Evolutionary conservation across 2,888 invertebrate species (phyloP).

Genomic region (Plusia festucae): DNA sequence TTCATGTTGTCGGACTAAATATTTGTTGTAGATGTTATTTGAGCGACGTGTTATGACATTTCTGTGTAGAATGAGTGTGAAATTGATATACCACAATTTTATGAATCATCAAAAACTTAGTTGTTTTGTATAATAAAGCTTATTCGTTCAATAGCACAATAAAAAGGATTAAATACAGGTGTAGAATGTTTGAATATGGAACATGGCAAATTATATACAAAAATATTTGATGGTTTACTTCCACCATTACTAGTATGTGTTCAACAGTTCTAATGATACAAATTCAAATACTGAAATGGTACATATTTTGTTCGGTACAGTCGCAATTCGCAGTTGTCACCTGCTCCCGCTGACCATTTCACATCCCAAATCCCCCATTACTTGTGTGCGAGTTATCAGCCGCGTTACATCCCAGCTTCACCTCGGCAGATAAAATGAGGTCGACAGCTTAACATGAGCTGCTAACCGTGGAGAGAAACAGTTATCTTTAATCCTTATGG

Average conservation of each 20-base stretch:
- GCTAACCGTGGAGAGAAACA: constrained; percentile 25
- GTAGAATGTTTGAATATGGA: too few species aligned
- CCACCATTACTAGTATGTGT: background rate
- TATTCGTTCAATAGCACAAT: too few species aligned
- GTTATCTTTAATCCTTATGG: constrained; percentile 39
- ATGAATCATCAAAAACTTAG: background rate
- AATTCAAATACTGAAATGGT: background rate
- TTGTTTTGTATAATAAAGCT: background rate
- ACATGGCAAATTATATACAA: too few species aligned
- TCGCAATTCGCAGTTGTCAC: constrained; percentile 7
- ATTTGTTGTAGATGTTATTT: constrained; percentile 14
- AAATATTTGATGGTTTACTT: background rate
- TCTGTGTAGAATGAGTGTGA: background rate
- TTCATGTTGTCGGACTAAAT: constrained; percentile 14
- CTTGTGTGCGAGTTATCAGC: constrained; percentile 30
- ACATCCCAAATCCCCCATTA: constrained; percentile 37
- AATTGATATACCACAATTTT: background rate
- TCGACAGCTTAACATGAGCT: constrained; percentile 34
- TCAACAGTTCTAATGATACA: background rate
- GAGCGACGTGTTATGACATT: background rate
- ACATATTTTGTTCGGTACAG: background rate
- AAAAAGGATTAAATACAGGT: too few species aligned
- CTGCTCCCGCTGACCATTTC: constrained; percentile 8
- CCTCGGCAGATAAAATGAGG: constrained; percentile 24
- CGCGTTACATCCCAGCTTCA: constrained; percentile 10